Conservation (phyloP, 2,797 vertebrate genomes). For the Australoheros facetus region DNA sequence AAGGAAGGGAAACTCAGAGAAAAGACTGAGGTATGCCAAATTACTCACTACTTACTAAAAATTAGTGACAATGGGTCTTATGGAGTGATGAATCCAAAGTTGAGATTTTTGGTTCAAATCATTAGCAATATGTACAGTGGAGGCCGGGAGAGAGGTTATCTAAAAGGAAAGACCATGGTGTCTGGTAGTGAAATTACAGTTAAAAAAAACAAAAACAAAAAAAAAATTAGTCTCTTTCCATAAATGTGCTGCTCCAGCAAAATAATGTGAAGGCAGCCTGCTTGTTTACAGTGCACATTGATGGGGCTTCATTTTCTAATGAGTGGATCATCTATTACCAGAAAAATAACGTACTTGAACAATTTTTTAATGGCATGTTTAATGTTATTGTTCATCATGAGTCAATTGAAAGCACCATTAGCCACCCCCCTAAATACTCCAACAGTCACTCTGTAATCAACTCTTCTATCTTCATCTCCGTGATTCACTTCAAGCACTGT, state of each 20-base stretch:
- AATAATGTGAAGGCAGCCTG: background rate
- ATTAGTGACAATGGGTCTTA: no score
- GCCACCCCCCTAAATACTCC: constrained; percentile 11
- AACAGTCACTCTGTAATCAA: constrained; percentile 1
- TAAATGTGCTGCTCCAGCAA: background rate
- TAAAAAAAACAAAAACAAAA: no score
- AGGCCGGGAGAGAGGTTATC: no score
- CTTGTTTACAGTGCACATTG: background rate
- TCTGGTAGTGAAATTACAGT: no score
- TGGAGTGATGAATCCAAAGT: no score
- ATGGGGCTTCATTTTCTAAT: background rate
- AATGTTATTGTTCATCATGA: constrained; percentile 6
- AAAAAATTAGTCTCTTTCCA: background rate
- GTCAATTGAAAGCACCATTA: constrained; percentile 21
- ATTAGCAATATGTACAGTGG: no score
- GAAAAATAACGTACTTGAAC: background rate
- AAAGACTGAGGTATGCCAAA: no score
- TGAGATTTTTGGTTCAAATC: no score
- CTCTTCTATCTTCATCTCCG: constrained; percentile 37
- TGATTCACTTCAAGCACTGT: constrained; percentile 26
- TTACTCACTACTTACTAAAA: no score
- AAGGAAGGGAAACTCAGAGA: no score
- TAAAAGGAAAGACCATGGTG: no score
- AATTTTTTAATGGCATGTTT: constrained; percentile 2
- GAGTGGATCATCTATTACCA: background rate